These are phyloP conservation scores for Lepisosteus oculatus DNA, from an alignment of 2,113 vertebrate species.

Conservation along the genomic window DNA sequence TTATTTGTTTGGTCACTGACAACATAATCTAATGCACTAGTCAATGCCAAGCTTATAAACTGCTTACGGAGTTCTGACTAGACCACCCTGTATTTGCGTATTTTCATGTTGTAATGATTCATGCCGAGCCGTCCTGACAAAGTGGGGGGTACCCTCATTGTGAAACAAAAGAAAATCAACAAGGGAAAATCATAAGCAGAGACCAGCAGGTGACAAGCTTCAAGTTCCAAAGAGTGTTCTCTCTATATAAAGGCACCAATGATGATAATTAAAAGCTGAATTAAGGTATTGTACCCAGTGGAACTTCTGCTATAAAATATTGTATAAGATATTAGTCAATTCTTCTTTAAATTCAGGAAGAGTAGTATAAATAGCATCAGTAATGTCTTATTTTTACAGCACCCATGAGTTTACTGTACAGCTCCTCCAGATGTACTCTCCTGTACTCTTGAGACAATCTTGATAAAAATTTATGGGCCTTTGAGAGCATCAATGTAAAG, in stretches of 20 bases:
- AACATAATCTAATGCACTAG: background rate
- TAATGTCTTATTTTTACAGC: slow-evolving; percentile 38
- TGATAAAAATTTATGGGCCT: slow-evolving; percentile 58
- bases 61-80: background rate
- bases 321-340: too few species aligned
- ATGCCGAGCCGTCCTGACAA: slow-evolving; percentile 35
- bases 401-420: slow-evolving; percentile 38
- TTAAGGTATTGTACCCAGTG: too few species aligned
- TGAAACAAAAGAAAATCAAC: slow-evolving; percentile 40
- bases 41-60: background rate
- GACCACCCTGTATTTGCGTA: slow-evolving; percentile 54
- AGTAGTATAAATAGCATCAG: too few species aligned
- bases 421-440: slow-evolving; percentile 56
- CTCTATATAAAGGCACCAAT: too few species aligned
- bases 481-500: slow-evolving; percentile 16
- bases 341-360: too few species aligned
- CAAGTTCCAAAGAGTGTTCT: background rate
- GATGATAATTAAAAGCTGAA: too few species aligned
- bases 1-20: too few species aligned
- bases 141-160: slow-evolving; percentile 49
- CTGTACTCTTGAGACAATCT: slow-evolving; percentile 55
- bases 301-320: too few species aligned
- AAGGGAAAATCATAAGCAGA: slow-evolving; percentile 58
- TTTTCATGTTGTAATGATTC: slow-evolving; percentile 60
- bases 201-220: slow-evolving; percentile 33